Evolutionary conservation across 2,888 invertebrate species (phyloP), one percentile per base, ranked within the genome.

Genomic region (Agrochola macilenta): DNA sequence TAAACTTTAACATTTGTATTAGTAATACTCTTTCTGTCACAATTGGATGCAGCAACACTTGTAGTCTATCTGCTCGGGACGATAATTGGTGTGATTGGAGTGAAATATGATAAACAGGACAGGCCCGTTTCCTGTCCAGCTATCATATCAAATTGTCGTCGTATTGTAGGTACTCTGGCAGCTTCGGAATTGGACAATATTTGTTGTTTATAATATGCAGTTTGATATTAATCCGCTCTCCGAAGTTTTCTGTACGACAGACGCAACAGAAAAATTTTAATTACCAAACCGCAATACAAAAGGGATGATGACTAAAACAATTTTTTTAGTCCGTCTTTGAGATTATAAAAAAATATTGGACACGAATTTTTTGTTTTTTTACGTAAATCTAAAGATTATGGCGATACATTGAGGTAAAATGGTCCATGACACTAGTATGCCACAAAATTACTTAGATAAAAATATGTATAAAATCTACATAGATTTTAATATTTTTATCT

Each of bases 31-130:
- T 74, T 35, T 70, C 65, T 35, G 66, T 74, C 30, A 72, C 82
- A 75, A 66, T 69, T 75, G 79, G 23, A 82, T 76, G 63, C 74
- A 81, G 65, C 74, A 76, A 84, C 83, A 85, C 39, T 30, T 83
- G 80, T 77, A 74, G 60, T 76, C 23, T 85, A 85, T 87, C 81
- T 82, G 83, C 65, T 81, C 69, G 71, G 86, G 66, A 76, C 79
- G 63, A 83, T 89, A 84, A 87, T 87, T 89, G 85, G 85, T 88
- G 84, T 90, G 91, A 93, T 93, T 94, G 92, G 77, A 90, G 84
- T 88, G 91, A 90, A 92, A 92, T 87, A 87, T 86, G 94, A 95
- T 95, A 95, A 94, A 90, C 87, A 89, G 89, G 92, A 92, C 92
- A 92, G 89, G 77, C 85, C 87, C 79, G 89, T 93, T 95, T 95